phyloP scores from a whole-genome alignment of 2,888 invertebrate species.

The Labia minor region DNA sequence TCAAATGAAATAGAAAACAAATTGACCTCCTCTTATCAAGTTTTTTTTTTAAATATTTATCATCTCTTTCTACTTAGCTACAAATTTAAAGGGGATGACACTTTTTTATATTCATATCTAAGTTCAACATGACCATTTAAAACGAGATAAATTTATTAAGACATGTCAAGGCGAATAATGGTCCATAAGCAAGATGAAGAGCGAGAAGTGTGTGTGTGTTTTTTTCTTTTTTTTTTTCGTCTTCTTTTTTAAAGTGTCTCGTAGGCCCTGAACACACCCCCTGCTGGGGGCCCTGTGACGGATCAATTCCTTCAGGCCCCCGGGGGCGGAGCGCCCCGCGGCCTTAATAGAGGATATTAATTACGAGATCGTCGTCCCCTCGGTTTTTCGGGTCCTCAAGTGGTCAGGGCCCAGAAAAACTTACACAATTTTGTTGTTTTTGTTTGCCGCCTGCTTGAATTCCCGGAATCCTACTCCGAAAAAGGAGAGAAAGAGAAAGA shows the following conservation, averaged over 20 bases:
- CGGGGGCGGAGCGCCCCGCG: not conserved
- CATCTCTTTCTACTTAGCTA: not conserved
- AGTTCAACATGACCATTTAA: constrained; percentile 2
- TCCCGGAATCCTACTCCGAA: not conserved
- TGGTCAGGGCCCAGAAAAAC: constrained; percentile 1
- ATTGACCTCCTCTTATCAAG: not conserved
- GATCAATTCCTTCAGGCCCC: not conserved
- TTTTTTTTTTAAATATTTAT: not conserved
- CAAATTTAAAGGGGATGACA: constrained; percentile 8
- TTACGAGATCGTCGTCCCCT: constrained; percentile 13
- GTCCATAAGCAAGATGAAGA: no score
- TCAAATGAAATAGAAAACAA: not conserved
- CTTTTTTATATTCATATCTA: constrained; percentile 1
- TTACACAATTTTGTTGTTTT: not conserved
- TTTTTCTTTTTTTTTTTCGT: not conserved
- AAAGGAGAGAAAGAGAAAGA: not conserved
- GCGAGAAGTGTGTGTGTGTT: no score
- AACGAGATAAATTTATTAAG: constrained; percentile 4
- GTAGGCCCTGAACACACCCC: constrained; percentile 1
- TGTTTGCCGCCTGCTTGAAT: constrained; percentile 3
- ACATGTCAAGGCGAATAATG: constrained; percentile 4
- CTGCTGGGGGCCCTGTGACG: constrained; percentile 8
- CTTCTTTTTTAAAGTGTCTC: constrained; percentile 1
- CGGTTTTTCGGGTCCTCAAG: not conserved
- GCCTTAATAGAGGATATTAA: constrained; percentile 7